These are phyloP conservation scores for Pampus argenteus DNA, from an alignment of 2,797 vertebrate genomes.

Conservation along the genomic window DNA sequence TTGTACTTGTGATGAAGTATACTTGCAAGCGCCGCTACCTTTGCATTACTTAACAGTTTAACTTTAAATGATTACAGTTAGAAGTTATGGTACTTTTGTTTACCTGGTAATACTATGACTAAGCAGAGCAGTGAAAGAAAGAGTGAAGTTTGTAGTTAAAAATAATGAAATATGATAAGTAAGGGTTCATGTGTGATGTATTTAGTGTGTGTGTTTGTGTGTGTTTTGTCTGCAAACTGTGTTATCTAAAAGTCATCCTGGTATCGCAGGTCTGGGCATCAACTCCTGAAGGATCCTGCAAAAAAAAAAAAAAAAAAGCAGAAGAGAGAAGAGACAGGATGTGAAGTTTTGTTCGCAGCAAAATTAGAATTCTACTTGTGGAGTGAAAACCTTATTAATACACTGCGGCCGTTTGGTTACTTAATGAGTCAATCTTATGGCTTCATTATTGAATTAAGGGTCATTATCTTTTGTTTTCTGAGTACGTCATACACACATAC, in stretches of 20 bases:
- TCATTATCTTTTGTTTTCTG: conserved; percentile 53
- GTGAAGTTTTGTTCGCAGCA: conserved; percentile 14
- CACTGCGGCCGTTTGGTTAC: conserved; percentile 42
- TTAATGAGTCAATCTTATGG: conserved; percentile 55
- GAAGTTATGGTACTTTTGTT: not conserved
- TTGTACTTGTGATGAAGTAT: too few relatives aligned
- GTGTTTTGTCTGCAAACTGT: conserved; percentile 13
- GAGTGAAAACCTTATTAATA: conserved; percentile 41
- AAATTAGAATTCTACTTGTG: conserved; percentile 30
- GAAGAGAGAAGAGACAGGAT: conserved; percentile 34
- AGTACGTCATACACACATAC: conserved; percentile 28
- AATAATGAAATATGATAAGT: not conserved
- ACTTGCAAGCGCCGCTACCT: too few relatives aligned
- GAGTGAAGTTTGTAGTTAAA: not conserved
- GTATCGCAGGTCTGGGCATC: conserved; percentile 20
- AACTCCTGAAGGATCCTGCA: conserved; percentile 54
- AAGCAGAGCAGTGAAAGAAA: not conserved
- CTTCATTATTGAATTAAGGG: conserved; percentile 55
- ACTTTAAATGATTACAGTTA: not conserved
- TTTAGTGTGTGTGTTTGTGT: not conserved
- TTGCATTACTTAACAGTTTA: not conserved
- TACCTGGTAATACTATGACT: not conserved
- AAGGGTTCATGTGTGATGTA: not conserved
- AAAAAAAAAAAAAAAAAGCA: conserved; percentile 48
- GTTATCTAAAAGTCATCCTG: conserved; percentile 24